Percentiles rank a stretch among this genome's conserved stretches.
phyloP scores from a whole-genome alignment of 2,797 vertebrate genomes.

The Platyrinchus mystaceus region DNA sequence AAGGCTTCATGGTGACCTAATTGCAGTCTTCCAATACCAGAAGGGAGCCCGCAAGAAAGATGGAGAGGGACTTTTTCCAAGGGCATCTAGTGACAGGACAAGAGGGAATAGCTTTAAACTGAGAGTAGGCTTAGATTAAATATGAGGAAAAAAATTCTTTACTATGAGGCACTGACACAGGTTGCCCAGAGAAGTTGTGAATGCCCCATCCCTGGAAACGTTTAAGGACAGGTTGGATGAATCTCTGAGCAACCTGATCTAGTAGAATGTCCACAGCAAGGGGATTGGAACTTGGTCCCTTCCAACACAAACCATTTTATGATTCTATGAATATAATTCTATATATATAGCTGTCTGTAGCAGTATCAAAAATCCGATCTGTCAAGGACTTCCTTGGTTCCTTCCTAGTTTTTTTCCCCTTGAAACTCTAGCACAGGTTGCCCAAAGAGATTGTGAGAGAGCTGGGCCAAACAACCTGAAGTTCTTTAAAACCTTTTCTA shows the following conservation, averaged over 20 bases:
- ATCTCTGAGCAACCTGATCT: background rate
- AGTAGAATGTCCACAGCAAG: background rate
- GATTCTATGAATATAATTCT: background rate
- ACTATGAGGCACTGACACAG: too few species aligned
- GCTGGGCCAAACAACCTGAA: background rate
- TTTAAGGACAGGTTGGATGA: background rate
- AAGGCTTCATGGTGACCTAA: background rate
- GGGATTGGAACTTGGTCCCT: background rate
- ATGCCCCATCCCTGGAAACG: background rate
- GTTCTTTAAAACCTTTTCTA: background rate
- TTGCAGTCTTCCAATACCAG: background rate
- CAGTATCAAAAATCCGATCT: background rate
- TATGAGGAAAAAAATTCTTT: background rate
- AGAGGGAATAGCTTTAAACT: background rate
- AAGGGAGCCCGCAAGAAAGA: background rate
- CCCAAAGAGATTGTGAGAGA: background rate
- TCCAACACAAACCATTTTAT: background rate
- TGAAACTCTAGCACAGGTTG: background rate
- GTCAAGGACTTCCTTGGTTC: background rate
- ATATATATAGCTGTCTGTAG: fast-evolving
- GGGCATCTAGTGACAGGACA: too few species aligned
- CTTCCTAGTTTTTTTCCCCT: background rate
- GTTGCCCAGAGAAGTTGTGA: background rate
- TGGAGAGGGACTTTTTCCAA: too few species aligned
- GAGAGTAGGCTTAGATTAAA: background rate